phyloP scores from a whole-genome alignment of 2,888 invertebrate genomes.

The Lasius fuliginosus region DNA sequence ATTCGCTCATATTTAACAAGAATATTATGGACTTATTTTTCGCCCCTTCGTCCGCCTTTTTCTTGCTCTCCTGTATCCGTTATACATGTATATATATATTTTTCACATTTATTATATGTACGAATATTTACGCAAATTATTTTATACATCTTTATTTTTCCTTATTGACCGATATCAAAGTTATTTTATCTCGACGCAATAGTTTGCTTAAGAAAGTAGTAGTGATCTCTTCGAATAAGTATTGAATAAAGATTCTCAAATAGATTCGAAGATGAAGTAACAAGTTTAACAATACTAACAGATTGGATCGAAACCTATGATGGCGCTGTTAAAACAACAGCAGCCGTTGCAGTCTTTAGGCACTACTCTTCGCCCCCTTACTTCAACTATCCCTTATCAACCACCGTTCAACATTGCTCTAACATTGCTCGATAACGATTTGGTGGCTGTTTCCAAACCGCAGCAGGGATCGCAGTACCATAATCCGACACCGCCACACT shows the following conservation, averaged over 20 bases:
- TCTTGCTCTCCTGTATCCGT: background rate
- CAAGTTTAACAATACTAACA: constrained; percentile 81
- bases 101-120: background rate
- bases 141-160: background rate
- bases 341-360: constrained; percentile 83
- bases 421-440: constrained; percentile 84
- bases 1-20: background rate
- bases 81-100: background rate
- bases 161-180: background rate
- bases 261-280: constrained; percentile 70
- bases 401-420: constrained; percentile 80
- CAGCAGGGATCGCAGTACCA: constrained; percentile 83
- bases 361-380: constrained; percentile 81
- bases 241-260: constrained; percentile 61
- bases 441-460: constrained; percentile 84
- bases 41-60: background rate
- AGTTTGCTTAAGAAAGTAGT: constrained; percentile 59
- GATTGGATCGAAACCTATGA: constrained; percentile 85
- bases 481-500: constrained; percentile 79
- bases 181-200: background rate
- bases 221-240: constrained; percentile 48
- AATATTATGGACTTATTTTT: background rate
- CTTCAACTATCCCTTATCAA: constrained; percentile 81
- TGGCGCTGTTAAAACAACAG: constrained; percentile 85
- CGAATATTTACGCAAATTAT: background rate